phyloP scores from a whole-genome alignment of 1,140 invertebrate species.

The Mercenaria mercenaria region DNA sequence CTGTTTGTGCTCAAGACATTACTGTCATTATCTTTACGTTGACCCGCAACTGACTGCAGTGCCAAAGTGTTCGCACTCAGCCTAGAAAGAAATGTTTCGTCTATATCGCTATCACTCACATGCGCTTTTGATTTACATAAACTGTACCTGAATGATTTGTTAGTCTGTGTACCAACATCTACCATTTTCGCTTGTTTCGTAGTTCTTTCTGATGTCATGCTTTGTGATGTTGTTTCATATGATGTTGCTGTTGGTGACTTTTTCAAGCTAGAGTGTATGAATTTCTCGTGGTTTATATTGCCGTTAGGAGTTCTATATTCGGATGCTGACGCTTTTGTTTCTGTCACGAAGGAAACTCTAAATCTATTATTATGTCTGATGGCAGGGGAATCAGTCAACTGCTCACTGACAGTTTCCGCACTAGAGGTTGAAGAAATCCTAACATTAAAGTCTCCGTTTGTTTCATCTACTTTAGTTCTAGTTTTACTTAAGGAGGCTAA shows the following conservation, averaged over 20 bases:
- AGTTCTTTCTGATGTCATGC: not conserved
- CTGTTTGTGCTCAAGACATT: too few species aligned
- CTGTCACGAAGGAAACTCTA: not conserved
- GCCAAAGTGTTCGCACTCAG: not conserved
- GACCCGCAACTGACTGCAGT: not conserved
- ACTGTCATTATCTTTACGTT: too few species aligned
- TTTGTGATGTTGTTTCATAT: not conserved
- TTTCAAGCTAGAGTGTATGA: not conserved
- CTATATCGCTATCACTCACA: conserved; percentile 27
- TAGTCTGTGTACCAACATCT: conserved; percentile 31
- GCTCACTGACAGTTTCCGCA: not conserved
- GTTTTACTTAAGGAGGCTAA: not conserved
- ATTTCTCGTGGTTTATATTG: not conserved
- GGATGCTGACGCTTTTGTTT: not conserved
- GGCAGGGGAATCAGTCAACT: not conserved
- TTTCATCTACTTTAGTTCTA: not conserved
- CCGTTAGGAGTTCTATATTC: not conserved
- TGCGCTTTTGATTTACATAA: not conserved
- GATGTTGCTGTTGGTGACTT: not conserved
- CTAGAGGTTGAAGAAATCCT: not conserved
- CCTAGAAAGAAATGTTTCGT: not conserved
- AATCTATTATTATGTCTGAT: not conserved
- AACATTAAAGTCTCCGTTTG: not conserved
- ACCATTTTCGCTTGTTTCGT: not conserved
- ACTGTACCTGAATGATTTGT: conserved; percentile 41